Base-by-base conservation (phyloP, 1,140 invertebrate species). In the Drepana arcuata region DNA sequence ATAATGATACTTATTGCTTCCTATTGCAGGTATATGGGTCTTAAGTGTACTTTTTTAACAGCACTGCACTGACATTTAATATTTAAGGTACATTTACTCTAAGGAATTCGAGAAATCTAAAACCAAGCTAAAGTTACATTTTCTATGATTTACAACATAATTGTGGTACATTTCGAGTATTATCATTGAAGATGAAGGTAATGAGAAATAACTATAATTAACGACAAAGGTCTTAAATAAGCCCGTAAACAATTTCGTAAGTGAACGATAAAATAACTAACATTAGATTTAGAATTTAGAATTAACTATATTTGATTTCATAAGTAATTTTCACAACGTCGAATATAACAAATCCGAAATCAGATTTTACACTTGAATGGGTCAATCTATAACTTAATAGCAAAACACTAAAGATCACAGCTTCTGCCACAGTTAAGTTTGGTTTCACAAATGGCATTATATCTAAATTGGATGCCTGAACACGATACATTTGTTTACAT, bases 381-480 rank as follows among this genome's bases (percentile, higher is more conserved):
- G 32, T 35, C 32, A 33, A 32, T 44, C 24, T 42, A 50, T 27
- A 53, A 48, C 28, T 48, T 47, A 56, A 56, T 41, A 50, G 43
- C 28, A 46, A 44, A 42, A 53, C 41, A 51, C 37, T 56, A 36
- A 53, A 56, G 52, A 61, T 61, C 57, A 57, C 53, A 62, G 57
- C 50, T 51, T 46, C 35, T 51, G 48, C 38, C 42, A 55, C 29
- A 39, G 9, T 13, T 21, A 41, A 21, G 4, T 26, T 26, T 26
- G 24, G n/a, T 10, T 41, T 43, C 33, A 35, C 34, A 56, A 38
- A 41, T 27, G 31, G 41, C 34, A 35, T 40, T 48, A 39, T 40
- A 41, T 46, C 34, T 48, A 42, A 26, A 45, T 35, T 47, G 27
- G 30, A 40, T 34, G 13, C 23, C 30, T 43, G 28, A 59, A 53